These are phyloP conservation scores for Tachycineta bicolor DNA, from an alignment of 2,113 vertebrate species.

Conservation along the genomic window DNA sequence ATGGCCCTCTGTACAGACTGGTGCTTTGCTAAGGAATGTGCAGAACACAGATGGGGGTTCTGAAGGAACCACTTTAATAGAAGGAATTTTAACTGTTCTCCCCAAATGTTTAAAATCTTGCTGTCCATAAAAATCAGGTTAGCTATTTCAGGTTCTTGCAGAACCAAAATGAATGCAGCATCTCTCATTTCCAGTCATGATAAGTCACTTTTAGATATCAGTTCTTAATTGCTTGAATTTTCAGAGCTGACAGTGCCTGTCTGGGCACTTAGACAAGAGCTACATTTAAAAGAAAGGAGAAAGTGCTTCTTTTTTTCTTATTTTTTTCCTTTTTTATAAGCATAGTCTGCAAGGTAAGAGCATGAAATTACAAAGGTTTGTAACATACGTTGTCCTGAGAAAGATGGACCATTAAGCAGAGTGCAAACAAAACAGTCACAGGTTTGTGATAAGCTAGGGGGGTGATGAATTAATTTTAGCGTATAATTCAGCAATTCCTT, in stretches of 20 bases:
- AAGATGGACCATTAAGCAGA: neutral
- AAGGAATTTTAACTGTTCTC: neutral
- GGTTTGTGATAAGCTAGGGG: neutral
- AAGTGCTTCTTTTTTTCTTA: neutral
- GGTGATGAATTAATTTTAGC: neutral
- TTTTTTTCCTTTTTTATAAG: neutral
- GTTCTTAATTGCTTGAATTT: slow-evolving; percentile 57
- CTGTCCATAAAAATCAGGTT: slow-evolving; percentile 49
- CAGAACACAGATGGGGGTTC: neutral
- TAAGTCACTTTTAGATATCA: slow-evolving; percentile 20
- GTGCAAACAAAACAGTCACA: neutral
- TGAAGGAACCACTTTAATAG: neutral
- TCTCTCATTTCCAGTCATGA: slow-evolving; percentile 18
- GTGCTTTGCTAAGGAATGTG: neutral
- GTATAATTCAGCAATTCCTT: neutral
- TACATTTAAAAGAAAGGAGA: neutral
- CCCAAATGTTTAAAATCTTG: neutral
- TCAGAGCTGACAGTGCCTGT: slow-evolving; percentile 21
- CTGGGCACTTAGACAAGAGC: neutral
- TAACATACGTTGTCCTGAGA: neutral
- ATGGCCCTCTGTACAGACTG: neutral
- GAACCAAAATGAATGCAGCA: slow-evolving; percentile 11
- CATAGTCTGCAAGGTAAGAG: neutral
- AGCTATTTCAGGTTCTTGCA: slow-evolving; percentile 26
- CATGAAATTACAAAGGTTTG: neutral